Evolutionary conservation across 2,888 invertebrate genomes (phyloP).

Genomic region (Alloscopus bannaensis): DNA sequence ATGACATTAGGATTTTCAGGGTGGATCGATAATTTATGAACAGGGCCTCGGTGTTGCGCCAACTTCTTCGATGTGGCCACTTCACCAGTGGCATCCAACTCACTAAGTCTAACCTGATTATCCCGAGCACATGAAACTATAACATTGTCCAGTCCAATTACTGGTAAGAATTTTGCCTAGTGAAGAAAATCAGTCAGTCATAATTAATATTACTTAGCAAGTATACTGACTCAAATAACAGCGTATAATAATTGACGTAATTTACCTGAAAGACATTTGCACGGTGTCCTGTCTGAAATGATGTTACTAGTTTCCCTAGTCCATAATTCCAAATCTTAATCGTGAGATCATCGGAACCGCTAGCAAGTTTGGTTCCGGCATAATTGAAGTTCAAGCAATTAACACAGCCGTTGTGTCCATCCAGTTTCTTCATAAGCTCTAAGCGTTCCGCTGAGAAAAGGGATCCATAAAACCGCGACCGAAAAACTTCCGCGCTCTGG

Average conservation of each 20-base stretch:
- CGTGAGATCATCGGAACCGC: slow-evolving; percentile 92
- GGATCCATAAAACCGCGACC: slow-evolving; percentile 86
- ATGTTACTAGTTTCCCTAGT: slow-evolving; percentile 80
- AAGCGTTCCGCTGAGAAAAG: slow-evolving; percentile 86
- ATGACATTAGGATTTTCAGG: slow-evolving; percentile 84
- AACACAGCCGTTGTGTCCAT: slow-evolving; percentile 91
- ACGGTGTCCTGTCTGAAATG: slow-evolving; percentile 87
- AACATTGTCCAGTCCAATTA: slow-evolving; percentile 84
- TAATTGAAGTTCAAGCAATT: slow-evolving; percentile 94
- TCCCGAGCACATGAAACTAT: slow-evolving; percentile 93
- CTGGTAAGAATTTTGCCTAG: slow-evolving; percentile 88
- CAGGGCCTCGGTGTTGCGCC: slow-evolving; percentile 84
- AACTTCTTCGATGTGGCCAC: slow-evolving; percentile 80
- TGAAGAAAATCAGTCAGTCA: no score
- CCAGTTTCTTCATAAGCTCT: slow-evolving; percentile 85
- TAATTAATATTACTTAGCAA: no score
- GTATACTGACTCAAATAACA: no score
- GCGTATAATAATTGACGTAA: slow-evolving; percentile 5
- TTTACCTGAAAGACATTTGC: slow-evolving; percentile 89
- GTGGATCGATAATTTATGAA: slow-evolving; percentile 89
- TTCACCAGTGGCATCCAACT: slow-evolving; percentile 77
- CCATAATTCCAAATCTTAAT: slow-evolving; percentile 96
- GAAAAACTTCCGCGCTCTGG: slow-evolving; percentile 79
- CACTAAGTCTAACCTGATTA: slow-evolving; percentile 85
- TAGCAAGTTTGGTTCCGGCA: slow-evolving; percentile 85